phyloP scores from a whole-genome alignment of 2,113 vertebrate species.

The Cyanocitta stelleri region DNA sequence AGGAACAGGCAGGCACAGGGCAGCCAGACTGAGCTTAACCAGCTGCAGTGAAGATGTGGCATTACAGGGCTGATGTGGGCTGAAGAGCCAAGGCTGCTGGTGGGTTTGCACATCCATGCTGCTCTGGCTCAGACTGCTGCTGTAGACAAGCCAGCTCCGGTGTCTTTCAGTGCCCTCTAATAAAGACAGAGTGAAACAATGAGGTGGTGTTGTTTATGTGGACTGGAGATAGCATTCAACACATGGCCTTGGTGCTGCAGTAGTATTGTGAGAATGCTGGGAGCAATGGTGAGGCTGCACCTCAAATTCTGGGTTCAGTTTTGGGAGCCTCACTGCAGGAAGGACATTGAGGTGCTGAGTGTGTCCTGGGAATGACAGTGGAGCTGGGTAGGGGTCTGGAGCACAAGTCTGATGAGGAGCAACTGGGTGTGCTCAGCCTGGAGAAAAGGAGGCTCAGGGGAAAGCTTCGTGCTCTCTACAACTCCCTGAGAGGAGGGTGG shows the following conservation, averaged over 20 bases:
- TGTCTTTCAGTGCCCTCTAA: neutral
- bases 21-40: neutral
- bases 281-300: neutral
- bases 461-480: rapidly evolving
- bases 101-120: neutral
- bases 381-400: neutral
- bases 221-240: neutral
- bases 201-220: neutral
- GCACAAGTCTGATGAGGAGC: neutral
- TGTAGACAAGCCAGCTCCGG: rapidly evolving
- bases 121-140: neutral
- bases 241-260: neutral
- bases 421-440: neutral
- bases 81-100: neutral
- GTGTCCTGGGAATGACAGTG: neutral
- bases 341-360: neutral
- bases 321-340: neutral
- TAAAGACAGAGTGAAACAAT: neutral
- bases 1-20: neutral
- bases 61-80: neutral
- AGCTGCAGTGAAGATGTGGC: neutral
- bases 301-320: neutral
- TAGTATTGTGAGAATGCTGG: neutral
- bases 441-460: neutral
- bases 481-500: rapidly evolving